These are phyloP conservation scores for Blastobasis adustella DNA, from an alignment of 2,888 invertebrate genomes.

Conservation along the genomic window DNA sequence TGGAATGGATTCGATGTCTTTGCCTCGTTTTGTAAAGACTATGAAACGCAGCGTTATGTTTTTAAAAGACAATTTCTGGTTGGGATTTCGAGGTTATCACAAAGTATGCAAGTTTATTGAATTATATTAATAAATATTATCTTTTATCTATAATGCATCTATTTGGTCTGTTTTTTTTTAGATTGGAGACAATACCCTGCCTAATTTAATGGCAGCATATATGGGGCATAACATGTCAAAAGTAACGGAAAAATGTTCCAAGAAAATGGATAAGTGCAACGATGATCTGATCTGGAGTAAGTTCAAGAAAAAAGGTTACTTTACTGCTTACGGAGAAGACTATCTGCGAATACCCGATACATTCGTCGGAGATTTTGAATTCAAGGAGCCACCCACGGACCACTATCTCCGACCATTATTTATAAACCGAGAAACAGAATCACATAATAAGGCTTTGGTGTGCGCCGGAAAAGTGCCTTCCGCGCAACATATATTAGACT, in stretches of 20 bases:
- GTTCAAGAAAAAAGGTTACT: conserved; percentile 81
- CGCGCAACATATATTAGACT: conserved; percentile 81
- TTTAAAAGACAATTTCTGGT: conserved; percentile 80
- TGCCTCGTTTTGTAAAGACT: conserved; percentile 83
- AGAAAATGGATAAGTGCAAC: conserved; percentile 76
- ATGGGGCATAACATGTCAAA: conserved; percentile 78
- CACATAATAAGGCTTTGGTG: conserved; percentile 55
- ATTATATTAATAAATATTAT: conserved; percentile 61
- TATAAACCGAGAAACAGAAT: conserved; percentile 77
- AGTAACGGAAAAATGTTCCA: conserved; percentile 64
- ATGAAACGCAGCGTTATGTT: conserved; percentile 83
- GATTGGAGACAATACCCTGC: conserved; percentile 92
- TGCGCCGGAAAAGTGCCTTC: conserved; percentile 71
- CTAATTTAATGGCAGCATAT: conserved; percentile 89
- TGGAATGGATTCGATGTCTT: conserved; percentile 90
- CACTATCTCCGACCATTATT: conserved; percentile 87
- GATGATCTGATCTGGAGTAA: conserved; percentile 86
- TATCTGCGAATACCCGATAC: conserved; percentile 79
- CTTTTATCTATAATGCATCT: neutral
- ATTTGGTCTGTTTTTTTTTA: conserved; percentile 47
- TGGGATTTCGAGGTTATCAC: conserved; percentile 83
- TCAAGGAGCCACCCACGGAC: conserved; percentile 83
- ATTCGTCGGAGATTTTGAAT: conserved; percentile 76
- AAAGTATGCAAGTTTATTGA: conserved; percentile 75
- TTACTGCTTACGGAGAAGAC: conserved; percentile 89